Conservation (phyloP, 2,888 invertebrate genomes). For the Macrostomum cliftonense region DNA sequence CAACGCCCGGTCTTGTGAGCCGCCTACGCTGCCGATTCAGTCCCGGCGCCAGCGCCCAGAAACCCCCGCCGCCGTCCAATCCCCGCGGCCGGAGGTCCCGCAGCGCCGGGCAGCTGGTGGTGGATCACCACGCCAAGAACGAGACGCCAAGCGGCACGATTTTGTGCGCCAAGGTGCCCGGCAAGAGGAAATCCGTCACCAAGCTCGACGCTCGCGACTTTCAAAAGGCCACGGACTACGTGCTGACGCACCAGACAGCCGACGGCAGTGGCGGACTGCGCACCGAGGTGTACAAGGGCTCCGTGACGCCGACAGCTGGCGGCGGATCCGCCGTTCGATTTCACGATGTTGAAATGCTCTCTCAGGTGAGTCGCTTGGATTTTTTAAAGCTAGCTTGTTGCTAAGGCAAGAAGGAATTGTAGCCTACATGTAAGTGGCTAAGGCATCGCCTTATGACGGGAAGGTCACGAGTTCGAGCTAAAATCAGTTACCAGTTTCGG, state of each 20-base stretch:
- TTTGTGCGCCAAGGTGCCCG: conserved; percentile 53
- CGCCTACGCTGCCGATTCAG: conserved; percentile 1
- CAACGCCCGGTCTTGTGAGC: background rate
- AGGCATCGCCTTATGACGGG: too few relatives aligned
- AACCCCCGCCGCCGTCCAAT: conserved; percentile 11
- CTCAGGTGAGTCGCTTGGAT: background rate
- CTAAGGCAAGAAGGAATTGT: too few relatives aligned
- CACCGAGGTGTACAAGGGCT: conserved; percentile 73
- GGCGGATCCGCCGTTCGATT: conserved; percentile 87
- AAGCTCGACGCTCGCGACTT: conserved; percentile 61
- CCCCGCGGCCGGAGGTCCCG: conserved; percentile 7
- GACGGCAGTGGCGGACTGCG: conserved; percentile 78
- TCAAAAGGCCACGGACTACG: conserved; percentile 57
- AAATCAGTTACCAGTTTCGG: too few relatives aligned
- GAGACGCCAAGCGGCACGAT: conserved; percentile 50
- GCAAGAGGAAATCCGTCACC: conserved; percentile 58
- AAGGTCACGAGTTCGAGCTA: too few relatives aligned
- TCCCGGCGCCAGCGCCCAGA: background rate
- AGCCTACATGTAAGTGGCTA: too few relatives aligned
- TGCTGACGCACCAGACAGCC: conserved; percentile 72
- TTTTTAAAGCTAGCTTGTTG: too few relatives aligned
- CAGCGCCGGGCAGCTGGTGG: conserved; percentile 5
- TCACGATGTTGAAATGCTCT: conserved; percentile 69
- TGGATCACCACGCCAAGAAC: conserved; percentile 4
- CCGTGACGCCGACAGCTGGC: conserved; percentile 73